Conservation (phyloP, 1,140 invertebrate species). For the Bombus difficillimus region DNA sequence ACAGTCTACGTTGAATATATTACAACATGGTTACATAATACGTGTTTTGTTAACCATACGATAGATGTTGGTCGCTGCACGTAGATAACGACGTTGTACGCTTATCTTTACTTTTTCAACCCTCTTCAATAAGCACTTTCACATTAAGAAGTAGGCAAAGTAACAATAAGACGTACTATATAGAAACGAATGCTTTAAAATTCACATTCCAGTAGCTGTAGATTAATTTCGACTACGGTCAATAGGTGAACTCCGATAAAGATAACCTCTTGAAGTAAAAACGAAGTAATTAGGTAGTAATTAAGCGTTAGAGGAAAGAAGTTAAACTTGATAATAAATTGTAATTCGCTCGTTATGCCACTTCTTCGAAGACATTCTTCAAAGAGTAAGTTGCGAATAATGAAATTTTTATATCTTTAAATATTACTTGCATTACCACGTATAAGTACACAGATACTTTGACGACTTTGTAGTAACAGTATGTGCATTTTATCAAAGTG, state of each 20-base stretch:
- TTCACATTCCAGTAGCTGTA: neutral
- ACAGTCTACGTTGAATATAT: neutral
- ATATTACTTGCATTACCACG: too few species aligned
- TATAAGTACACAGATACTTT: too few species aligned
- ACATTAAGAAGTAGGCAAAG: neutral
- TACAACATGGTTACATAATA: neutral
- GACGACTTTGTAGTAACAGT: too few species aligned
- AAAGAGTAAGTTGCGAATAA: neutral
- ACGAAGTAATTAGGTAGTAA: conserved; percentile 10
- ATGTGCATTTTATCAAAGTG: too few species aligned
- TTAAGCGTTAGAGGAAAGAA: neutral
- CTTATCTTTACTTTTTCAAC: too few species aligned
- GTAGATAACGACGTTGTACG: neutral
- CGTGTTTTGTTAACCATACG: neutral
- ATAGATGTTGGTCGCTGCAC: neutral
- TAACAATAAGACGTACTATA: neutral
- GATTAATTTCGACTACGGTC: neutral
- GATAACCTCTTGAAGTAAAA: conserved; percentile 4
- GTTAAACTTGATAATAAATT: neutral
- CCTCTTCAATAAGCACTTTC: too few species aligned
- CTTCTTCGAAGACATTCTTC: neutral
- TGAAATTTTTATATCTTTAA: neutral
- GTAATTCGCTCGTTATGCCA: neutral
- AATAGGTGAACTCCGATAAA: neutral
- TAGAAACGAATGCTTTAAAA: too few species aligned